phyloP scores from a whole-genome alignment of 2,888 invertebrate genomes.

The Cantharis lateralis region DNA sequence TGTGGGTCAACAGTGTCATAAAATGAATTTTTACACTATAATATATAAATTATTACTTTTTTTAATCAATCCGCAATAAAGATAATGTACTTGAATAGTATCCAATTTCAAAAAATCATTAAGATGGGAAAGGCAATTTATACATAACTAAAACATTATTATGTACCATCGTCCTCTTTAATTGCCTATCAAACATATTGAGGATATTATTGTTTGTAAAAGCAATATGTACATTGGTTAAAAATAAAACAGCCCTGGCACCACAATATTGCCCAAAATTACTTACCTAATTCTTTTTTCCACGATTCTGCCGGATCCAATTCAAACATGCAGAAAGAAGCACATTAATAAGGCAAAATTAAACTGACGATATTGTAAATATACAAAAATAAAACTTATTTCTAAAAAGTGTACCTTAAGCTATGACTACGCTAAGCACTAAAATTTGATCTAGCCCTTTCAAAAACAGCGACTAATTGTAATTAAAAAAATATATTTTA shows the following conservation, averaged over 20 bases:
- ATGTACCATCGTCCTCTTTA: background rate
- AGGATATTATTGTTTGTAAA: background rate
- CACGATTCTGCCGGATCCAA: conserved; percentile 71
- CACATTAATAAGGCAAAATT: conserved; percentile 39
- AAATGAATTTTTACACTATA: too few relatives aligned
- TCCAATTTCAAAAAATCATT: background rate
- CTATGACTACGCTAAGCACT: background rate
- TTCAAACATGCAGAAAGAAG: conserved; percentile 60
- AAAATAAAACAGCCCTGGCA: background rate
- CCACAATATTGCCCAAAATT: conserved; percentile 16
- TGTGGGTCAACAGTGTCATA: too few relatives aligned
- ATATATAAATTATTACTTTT: background rate
- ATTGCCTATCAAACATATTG: background rate
- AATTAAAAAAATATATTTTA: background rate
- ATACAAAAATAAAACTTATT: background rate
- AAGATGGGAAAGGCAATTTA: background rate
- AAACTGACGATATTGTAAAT: conserved; percentile 18
- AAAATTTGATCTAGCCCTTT: background rate
- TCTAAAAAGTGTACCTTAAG: background rate
- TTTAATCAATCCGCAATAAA: background rate
- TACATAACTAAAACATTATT: background rate
- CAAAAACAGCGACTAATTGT: background rate
- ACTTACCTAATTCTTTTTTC: conserved; percentile 85
- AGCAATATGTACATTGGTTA: background rate
- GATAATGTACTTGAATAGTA: background rate